Evolutionary conservation across 2,888 invertebrate genomes (phyloP).

Genomic region (Hirudinaria manillensis): DNA sequence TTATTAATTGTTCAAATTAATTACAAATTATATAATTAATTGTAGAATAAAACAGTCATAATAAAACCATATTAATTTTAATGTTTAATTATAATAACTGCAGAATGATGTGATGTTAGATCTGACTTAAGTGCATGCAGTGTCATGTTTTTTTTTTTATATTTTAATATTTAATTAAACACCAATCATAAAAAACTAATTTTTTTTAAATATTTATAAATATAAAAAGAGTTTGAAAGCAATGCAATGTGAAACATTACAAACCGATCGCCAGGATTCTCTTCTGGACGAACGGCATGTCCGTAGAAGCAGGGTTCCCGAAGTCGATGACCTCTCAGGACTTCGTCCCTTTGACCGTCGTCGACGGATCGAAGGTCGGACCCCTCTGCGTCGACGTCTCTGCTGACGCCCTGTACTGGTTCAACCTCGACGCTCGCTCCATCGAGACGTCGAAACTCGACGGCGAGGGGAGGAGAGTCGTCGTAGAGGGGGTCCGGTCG

Average conservation of each 20-base stretch:
- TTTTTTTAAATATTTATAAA: too few relatives aligned
- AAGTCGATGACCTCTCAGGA: background rate
- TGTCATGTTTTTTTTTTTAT: too few relatives aligned
- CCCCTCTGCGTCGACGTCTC: background rate
- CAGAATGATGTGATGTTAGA: too few relatives aligned
- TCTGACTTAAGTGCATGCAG: too few relatives aligned
- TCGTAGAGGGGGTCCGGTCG: background rate
- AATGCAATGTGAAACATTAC: too few relatives aligned
- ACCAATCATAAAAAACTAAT: too few relatives aligned
- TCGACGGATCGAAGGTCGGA: background rate
- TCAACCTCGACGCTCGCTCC: background rate
- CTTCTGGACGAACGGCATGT: slow-evolving; percentile 7
- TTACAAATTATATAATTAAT: background rate
- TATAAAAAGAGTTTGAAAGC: too few relatives aligned
- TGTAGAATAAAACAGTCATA: too few relatives aligned
- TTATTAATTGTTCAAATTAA: background rate
- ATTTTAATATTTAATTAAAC: too few relatives aligned
- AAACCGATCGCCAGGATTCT: background rate
- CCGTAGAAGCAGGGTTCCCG: background rate
- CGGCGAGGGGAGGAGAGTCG: background rate
- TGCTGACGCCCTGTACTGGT: background rate
- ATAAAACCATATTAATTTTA: too few relatives aligned
- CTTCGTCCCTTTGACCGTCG: background rate
- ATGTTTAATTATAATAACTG: too few relatives aligned
- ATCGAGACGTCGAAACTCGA: background rate